Evolutionary conservation across 2,888 invertebrate species (phyloP).

Genomic region (Leptinotarsa rubiginosa): DNA sequence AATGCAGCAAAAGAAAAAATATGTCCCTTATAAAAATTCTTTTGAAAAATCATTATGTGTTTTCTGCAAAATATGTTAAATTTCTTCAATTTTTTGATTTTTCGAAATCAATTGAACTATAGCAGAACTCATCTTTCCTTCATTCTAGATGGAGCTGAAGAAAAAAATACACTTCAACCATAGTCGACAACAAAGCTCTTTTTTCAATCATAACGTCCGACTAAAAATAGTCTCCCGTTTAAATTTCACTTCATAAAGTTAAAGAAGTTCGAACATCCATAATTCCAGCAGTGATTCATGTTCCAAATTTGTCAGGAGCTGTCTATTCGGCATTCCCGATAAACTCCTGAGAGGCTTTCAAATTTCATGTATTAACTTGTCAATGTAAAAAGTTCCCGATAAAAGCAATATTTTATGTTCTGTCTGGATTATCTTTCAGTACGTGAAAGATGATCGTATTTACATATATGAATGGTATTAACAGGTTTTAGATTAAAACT

Average conservation of each 20-base stretch:
- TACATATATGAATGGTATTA: constrained; percentile 34
- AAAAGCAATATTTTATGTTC: constrained; percentile 22
- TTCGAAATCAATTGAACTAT: too few relatives aligned
- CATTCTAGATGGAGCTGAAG: too few relatives aligned
- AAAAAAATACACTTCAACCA: background rate
- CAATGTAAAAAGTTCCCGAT: constrained; percentile 25
- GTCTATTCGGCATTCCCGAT: constrained; percentile 22
- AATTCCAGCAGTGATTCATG: constrained; percentile 27
- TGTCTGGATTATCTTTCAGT: constrained; percentile 27
- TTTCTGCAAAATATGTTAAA: too few relatives aligned
- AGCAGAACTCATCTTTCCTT: too few relatives aligned
- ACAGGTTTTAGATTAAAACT: constrained; percentile 32
- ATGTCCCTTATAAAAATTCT: too few relatives aligned
- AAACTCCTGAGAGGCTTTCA: constrained; percentile 21
- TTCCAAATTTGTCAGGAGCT: constrained; percentile 22
- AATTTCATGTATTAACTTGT: constrained; percentile 30
- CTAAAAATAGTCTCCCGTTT: background rate
- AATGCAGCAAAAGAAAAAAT: too few relatives aligned
- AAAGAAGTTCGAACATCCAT: constrained; percentile 16
- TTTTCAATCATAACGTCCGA: background rate
- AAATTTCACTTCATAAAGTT: constrained; percentile 10
- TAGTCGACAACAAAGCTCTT: background rate
- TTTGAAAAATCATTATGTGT: too few relatives aligned
- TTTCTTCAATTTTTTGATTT: too few relatives aligned
- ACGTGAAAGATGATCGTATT: constrained; percentile 21